Evolutionary conservation across 1,140 invertebrate species (phyloP).

Genomic region (Neodiprion virginianus): DNA sequence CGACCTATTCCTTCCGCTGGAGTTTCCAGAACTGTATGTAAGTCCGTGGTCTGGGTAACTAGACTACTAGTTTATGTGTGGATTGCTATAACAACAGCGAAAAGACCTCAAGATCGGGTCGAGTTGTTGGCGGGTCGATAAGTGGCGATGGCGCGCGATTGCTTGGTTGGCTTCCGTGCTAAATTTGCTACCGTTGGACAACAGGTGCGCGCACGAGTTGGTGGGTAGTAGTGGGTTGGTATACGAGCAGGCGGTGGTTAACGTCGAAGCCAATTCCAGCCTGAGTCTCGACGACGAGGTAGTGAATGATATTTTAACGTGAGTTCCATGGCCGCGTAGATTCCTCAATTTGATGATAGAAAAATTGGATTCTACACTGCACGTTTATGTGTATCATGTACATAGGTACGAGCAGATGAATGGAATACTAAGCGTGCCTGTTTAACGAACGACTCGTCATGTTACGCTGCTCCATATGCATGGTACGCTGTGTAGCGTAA

Average conservation of each 20-base stretch:
- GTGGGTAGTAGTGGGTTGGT: not conserved
- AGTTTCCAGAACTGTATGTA: no score
- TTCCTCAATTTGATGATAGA: not conserved
- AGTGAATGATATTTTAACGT: not conserved
- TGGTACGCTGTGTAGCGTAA: not conserved
- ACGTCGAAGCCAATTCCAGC: no score
- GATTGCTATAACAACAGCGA: not conserved
- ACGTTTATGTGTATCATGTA: no score
- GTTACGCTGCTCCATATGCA: no score
- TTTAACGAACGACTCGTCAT: no score
- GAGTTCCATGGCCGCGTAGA: not conserved
- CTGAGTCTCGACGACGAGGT: no score
- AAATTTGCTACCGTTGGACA: not conserved
- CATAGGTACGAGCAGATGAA: not conserved
- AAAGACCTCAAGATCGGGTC: not conserved
- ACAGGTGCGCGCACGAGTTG: not conserved
- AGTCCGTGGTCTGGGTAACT: no score
- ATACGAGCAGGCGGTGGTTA: not conserved
- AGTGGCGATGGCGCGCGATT: not conserved
- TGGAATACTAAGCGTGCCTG: not conserved
- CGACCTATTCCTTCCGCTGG: no score
- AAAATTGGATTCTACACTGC: not conserved
- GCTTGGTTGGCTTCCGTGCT: not conserved
- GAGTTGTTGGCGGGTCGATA: not conserved
- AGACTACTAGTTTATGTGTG: no score